These are phyloP conservation scores for Glyptemys insculpta DNA, from an alignment of 2,797 vertebrate genomes.

Conservation along the genomic window DNA sequence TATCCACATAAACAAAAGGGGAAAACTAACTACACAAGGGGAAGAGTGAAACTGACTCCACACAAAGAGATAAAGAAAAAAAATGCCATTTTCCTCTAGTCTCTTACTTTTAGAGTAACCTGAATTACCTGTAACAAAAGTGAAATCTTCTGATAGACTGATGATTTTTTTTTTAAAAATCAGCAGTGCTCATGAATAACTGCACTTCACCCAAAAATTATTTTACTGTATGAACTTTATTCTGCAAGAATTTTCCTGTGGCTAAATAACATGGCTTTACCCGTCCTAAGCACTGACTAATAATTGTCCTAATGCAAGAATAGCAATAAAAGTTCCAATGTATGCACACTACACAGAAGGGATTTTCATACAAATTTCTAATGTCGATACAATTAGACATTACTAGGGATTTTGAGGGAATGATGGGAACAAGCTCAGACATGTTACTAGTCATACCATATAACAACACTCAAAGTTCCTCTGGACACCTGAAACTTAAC, in stretches of 20 bases:
- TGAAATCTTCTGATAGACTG: background rate
- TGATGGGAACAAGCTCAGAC: background rate
- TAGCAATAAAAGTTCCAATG: background rate
- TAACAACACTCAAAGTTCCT: background rate
- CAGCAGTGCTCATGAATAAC: background rate
- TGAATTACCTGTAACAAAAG: background rate
- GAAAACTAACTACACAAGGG: background rate
- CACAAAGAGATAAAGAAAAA: accelerated
- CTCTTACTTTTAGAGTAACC: background rate
- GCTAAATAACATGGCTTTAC: accelerated
- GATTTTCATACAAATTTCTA: background rate
- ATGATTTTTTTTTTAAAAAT: background rate
- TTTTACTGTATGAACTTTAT: background rate
- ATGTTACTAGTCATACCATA: background rate
- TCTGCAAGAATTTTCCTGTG: background rate
- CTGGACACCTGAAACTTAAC: background rate
- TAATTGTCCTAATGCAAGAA: background rate
- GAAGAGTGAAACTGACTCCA: background rate
- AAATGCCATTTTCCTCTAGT: background rate
- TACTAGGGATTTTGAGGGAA: background rate
- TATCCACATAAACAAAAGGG: background rate
- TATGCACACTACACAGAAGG: background rate
- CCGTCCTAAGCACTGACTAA: background rate
- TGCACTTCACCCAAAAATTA: background rate
- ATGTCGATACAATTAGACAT: background rate